Conservation (phyloP, 1,140 invertebrate genomes). For the Neodiprion fabricii region DNA sequence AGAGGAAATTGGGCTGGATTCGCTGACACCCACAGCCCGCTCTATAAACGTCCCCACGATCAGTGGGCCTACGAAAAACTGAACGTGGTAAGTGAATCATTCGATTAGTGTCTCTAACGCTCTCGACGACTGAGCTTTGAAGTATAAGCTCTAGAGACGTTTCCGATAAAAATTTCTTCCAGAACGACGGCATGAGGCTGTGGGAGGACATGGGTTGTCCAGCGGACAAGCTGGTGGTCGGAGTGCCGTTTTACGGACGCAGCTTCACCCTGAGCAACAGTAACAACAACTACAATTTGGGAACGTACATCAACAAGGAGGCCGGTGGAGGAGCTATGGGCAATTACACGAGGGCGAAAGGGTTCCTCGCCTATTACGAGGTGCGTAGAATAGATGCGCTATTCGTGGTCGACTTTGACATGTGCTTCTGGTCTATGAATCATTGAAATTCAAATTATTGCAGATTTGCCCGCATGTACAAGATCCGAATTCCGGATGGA, state of each 20-base stretch:
- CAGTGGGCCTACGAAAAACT: constrained; percentile 88
- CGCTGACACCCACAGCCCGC: constrained; percentile 85
- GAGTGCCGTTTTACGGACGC: constrained; percentile 86
- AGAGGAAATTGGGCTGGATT: constrained; percentile 92
- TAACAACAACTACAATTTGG: constrained; percentile 82
- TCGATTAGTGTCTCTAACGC: constrained; percentile 7
- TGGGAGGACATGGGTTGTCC: constrained; percentile 90
- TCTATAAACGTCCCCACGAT: constrained; percentile 83
- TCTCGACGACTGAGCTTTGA: background rate
- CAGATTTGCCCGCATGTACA: constrained; percentile 80
- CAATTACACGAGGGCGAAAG: constrained; percentile 83
- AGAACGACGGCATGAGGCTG: constrained; percentile 84
- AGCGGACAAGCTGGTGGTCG: constrained; percentile 86
- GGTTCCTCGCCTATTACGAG: constrained; percentile 90
- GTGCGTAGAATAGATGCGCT: constrained; percentile 49
- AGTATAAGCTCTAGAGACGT: constrained; percentile 7
- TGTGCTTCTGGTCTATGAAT: too few relatives aligned
- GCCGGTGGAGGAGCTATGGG: constrained; percentile 85
- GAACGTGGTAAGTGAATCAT: constrained; percentile 76
- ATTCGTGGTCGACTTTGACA: too few relatives aligned
- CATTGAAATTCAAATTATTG: constrained; percentile 22
- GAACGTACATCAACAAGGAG: constrained; percentile 87
- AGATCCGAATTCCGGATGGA: constrained; percentile 76
- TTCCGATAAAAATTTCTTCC: constrained; percentile 27
- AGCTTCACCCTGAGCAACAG: constrained; percentile 79